Percentiles rank a stretch among this genome's conserved stretches.
Evolutionary conservation across 2,113 vertebrate species (phyloP).

Genomic region (Hyla sarda): DNA sequence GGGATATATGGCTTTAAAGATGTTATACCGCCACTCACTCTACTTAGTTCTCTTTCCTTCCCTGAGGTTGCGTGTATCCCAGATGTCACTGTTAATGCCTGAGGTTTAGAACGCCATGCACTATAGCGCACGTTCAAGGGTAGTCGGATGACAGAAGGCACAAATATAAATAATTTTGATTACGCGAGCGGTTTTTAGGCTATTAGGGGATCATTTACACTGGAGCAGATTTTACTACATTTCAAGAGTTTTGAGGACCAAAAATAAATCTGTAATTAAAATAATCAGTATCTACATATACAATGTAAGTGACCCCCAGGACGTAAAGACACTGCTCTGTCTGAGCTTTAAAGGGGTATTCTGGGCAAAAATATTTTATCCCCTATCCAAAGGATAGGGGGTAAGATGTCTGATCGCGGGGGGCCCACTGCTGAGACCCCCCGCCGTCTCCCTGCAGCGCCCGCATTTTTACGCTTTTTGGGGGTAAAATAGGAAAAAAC

Average conservation of each 20-base stretch:
- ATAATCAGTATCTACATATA: neutral
- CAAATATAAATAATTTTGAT: neutral
- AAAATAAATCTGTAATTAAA: neutral
- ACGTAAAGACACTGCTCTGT: neutral
- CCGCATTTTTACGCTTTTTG: too few relatives aligned
- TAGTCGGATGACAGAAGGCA: neutral
- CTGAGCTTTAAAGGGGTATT: too few relatives aligned
- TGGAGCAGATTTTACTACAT: neutral
- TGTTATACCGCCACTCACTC: neutral
- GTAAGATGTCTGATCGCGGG: too few relatives aligned
- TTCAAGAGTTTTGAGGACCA: neutral
- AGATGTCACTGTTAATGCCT: conserved; percentile 28
- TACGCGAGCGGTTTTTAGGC: neutral
- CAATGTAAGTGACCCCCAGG: neutral
- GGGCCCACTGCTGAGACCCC: too few relatives aligned
- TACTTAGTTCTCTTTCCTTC: neutral
- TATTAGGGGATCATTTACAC: neutral
- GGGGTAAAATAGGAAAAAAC: too few relatives aligned
- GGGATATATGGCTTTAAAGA: neutral
- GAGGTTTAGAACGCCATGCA: neutral
- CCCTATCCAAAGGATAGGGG: too few relatives aligned
- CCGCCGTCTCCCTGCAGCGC: too few relatives aligned
- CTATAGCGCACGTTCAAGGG: neutral
- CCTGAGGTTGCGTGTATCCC: neutral
- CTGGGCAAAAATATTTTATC: too few relatives aligned